Conservation (phyloP, 1,140 invertebrate species). For the Mactra quadrangularis region DNA sequence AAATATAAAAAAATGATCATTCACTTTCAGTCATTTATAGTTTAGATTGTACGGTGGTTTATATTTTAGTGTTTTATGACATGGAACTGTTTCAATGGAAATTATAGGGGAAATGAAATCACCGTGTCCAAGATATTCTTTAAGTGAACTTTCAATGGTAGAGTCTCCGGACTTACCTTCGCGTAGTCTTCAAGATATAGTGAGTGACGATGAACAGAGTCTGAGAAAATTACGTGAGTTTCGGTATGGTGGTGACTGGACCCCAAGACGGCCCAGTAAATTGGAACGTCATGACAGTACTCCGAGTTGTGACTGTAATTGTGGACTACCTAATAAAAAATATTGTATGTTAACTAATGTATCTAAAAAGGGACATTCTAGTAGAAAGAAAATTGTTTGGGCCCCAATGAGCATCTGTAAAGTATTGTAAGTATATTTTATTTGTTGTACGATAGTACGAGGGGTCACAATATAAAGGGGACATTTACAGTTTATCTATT, state of each 20-base stretch:
- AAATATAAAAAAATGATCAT: no score
- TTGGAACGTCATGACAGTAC: neutral
- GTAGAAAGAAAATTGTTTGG: constrained; percentile 54
- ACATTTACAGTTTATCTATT: no score
- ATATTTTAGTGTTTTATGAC: no score
- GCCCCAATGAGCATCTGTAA: constrained; percentile 60
- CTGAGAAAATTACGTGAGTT: constrained; percentile 35
- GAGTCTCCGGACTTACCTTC: constrained; percentile 33
- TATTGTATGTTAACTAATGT: constrained; percentile 58
- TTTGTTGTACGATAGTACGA: neutral
- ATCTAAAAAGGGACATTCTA: constrained; percentile 3
- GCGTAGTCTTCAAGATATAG: constrained; percentile 13
- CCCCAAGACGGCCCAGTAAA: constrained; percentile 2
- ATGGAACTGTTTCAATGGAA: neutral
- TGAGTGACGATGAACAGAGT: neutral
- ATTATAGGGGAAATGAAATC: constrained; percentile 30
- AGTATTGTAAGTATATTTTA: constrained; percentile 53
- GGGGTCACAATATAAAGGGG: no score
- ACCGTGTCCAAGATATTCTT: neutral
- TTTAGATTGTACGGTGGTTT: no score
- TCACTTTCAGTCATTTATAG: no score
- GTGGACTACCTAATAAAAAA: constrained; percentile 53
- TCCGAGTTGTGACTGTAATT: constrained; percentile 5
- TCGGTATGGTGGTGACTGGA: constrained; percentile 53
- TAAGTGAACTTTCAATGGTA: constrained; percentile 4